phyloP scores from a whole-genome alignment of 53 echinoderm and acorn worm species.

The Paracentrotus lividus region DNA sequence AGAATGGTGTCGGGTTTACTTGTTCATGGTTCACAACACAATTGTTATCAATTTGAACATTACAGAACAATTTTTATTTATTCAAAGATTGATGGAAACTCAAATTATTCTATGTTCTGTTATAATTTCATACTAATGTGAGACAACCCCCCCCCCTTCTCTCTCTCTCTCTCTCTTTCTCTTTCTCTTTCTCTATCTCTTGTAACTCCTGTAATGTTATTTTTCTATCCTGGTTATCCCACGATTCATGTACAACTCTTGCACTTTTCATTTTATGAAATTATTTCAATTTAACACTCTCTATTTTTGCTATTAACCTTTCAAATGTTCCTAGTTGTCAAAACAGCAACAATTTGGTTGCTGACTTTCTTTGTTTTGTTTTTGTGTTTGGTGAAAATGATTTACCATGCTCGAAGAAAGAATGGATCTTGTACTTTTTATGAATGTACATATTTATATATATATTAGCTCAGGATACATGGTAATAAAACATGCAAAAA shows the following conservation, averaged over 20 bases:
- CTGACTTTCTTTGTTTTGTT: not conserved
- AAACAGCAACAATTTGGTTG: not conserved
- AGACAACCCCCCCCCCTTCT: not conserved
- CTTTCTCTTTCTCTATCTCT: not conserved
- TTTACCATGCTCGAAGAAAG: slow-evolving; percentile 6
- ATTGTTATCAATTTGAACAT: too few species aligned
- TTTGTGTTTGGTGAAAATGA: not conserved
- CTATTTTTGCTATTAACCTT: not conserved
- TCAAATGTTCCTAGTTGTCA: not conserved
- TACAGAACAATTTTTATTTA: too few species aligned
- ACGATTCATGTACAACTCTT: not conserved
- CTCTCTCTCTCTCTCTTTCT: not conserved
- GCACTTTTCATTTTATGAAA: not conserved
- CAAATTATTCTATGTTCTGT: too few species aligned
- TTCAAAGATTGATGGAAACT: too few species aligned
- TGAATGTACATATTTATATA: slow-evolving; percentile 57
- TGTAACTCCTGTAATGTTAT: not conserved
- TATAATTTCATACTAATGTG: too few species aligned
- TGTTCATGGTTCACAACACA: too few species aligned
- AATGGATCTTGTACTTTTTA: slow-evolving; percentile 7
- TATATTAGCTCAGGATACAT: slow-evolving; percentile 64
- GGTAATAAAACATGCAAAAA: slow-evolving; percentile 60
- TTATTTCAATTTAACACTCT: not conserved
- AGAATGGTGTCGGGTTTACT: too few species aligned
- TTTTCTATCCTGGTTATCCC: not conserved